These are phyloP conservation scores for Thamnophis sirtalis DNA, from an alignment of 2,113 vertebrate genomes.

Conservation along the genomic window DNA sequence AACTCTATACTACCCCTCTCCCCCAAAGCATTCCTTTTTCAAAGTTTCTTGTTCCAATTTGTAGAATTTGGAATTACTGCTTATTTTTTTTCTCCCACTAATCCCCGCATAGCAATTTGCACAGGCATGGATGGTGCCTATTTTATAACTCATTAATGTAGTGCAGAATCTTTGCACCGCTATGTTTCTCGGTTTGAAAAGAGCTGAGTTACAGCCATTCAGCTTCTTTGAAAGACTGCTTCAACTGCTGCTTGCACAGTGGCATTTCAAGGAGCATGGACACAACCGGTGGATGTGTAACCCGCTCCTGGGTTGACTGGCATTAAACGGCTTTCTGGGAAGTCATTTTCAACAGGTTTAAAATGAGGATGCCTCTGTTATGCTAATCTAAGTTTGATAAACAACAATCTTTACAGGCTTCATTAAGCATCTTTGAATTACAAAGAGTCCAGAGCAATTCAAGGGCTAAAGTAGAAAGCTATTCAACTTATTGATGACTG, in stretches of 20 bases:
- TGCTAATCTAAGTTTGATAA: constrained; percentile 2
- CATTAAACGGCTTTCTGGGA: neutral
- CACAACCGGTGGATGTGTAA: neutral
- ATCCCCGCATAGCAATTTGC: neutral
- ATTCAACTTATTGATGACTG: neutral
- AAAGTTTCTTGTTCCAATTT: neutral
- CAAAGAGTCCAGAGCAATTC: neutral
- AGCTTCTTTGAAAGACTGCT: neutral
- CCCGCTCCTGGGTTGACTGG: neutral
- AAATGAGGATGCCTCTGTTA: constrained; percentile 3
- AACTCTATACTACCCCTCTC: neutral
- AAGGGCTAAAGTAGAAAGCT: neutral
- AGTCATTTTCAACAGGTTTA: constrained; percentile 1
- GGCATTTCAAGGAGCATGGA: neutral
- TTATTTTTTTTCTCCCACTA: neutral
- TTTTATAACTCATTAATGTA: neutral
- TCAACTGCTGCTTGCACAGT: neutral
- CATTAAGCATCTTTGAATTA: neutral
- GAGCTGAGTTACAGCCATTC: neutral
- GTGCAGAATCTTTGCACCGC: neutral
- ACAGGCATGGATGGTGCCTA: neutral
- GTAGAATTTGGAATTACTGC: neutral
- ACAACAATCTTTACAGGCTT: neutral
- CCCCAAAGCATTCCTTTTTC: neutral
- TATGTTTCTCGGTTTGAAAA: neutral